phyloP scores from a whole-genome alignment of 2,113 vertebrate genomes.

The Orycteropus afer region DNA sequence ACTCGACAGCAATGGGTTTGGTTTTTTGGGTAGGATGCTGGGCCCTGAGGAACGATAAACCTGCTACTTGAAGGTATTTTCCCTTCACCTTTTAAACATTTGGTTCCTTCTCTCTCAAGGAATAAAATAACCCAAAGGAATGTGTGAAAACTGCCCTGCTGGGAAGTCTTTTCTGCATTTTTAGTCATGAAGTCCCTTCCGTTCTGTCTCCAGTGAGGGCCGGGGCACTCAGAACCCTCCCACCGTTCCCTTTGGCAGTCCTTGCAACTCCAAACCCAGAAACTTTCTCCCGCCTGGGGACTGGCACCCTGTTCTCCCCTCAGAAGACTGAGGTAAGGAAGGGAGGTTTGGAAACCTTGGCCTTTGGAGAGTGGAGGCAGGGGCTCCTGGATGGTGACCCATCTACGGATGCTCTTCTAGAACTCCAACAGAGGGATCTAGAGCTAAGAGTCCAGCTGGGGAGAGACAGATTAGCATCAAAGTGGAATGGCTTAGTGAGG shows the following conservation, averaged over 20 bases:
- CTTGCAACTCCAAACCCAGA: neutral
- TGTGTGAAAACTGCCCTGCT: neutral
- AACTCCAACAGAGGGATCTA: neutral
- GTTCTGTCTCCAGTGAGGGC: neutral
- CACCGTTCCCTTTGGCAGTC: neutral
- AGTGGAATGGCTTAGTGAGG: neutral
- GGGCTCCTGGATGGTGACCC: neutral
- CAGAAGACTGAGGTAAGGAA: neutral
- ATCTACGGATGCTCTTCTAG: neutral
- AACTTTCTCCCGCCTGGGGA: no score
- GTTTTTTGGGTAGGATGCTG: neutral
- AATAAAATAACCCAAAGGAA: constrained; percentile 23
- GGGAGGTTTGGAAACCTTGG: neutral
- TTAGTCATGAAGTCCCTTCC: neutral
- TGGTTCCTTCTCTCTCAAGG: constrained; percentile 36
- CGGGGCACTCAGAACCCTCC: neutral
- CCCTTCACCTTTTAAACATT: neutral
- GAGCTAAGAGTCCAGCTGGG: neutral
- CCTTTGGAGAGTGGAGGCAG: neutral
- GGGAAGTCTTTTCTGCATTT: neutral
- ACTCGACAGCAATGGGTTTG: neutral
- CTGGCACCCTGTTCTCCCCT: neutral
- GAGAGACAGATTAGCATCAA: neutral
- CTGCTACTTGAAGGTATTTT: neutral
- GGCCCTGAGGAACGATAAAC: neutral